phyloP scores from a whole-genome alignment of 2,888 invertebrate genomes.

The Eristalis intricaria region DNA sequence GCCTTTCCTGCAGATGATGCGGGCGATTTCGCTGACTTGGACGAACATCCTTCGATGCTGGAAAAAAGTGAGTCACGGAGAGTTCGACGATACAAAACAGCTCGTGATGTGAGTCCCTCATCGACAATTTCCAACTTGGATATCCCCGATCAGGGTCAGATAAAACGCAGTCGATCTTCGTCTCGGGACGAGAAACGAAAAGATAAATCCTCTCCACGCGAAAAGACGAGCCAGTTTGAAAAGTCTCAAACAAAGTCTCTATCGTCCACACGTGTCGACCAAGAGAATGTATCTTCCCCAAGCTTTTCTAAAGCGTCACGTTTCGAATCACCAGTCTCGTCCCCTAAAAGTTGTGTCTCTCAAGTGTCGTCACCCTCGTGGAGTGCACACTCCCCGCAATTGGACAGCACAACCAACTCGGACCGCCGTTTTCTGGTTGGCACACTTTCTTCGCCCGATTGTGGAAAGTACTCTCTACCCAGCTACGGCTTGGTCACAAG shows the following conservation, averaged over 20 bases:
- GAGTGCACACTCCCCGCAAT: conserved; percentile 74
- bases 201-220: conserved; percentile 28
- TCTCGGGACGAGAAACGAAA: conserved; percentile 31
- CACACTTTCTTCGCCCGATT: conserved; percentile 62
- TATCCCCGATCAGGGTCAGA: neutral
- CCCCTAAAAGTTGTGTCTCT: conserved; percentile 74
- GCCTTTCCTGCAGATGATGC: conserved; percentile 48
- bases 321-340: conserved; percentile 75
- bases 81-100: conserved; percentile 76
- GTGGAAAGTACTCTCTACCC: conserved; percentile 73
- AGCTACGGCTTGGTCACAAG: conserved; percentile 59
- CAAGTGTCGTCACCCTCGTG: conserved; percentile 68
- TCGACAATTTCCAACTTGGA: conserved; percentile 38
- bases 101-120: conserved; percentile 63
- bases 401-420: conserved; percentile 77
- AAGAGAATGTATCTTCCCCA: conserved; percentile 74
- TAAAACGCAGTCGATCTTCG: conserved; percentile 50
- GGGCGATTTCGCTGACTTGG: conserved; percentile 77
- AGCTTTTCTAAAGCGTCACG: conserved; percentile 68
- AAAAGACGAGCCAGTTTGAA: neutral
- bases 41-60: conserved; percentile 78
- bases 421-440: conserved; percentile 75
- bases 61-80: conserved; percentile 74
- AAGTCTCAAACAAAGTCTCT: conserved; percentile 73
- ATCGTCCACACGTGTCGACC: conserved; percentile 76